Base-by-base conservation (phyloP, 2,888 invertebrate genomes). In the Drosophila pullipes region DNA sequence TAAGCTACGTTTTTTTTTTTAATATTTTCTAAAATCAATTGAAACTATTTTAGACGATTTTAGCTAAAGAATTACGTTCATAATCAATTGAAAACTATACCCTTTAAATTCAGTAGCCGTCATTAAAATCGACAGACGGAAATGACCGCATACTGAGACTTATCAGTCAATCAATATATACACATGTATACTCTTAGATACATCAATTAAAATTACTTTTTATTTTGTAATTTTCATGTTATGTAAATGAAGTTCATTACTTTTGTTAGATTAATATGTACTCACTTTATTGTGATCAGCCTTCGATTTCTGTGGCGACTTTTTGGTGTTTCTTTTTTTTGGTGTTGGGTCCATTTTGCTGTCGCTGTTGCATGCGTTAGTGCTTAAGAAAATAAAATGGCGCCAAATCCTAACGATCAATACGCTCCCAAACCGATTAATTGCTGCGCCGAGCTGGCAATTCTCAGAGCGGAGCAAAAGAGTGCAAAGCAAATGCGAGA, bases 381-480 rank as follows among this genome's bases (percentile, higher is more conserved):
- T 22, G 22, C 22, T 22, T 1, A 6, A 22, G 3, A 6, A 11
- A 13, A 22, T 6, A 6, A 44, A 22, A 44, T 44, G 22, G 44
- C 44, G 3, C 11, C 22, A 22, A 22, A 44, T 44, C 11, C 11
- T 11, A 1, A 11, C 5, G 11, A 10, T 11, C 11, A 44, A 44
- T 22, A 4, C 5, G 44, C 1, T 2, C 41, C 2, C 41, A 41
- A 41, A 10, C 3, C 4, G 41, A n/a, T n/a, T 10, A 41, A 41
- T 6, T 11, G 22, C 11, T 1, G 11, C 44, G 44, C 11, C 11
- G 22, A 11, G 22, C 5, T 41, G n/a, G 13, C 71, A 74, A 30
- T 28, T 81, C 18, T 39, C 41, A 4, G 70, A 71, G 11, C 39
- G 67, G 5, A 58, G 49, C 1, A 41, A 33, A 13, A 76, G 65